A percentile compares a stretch with the other conserved stretches of the same genome.
phyloP scores from a whole-genome alignment of 2,113 vertebrate genomes.

The Megaptera novaeangliae region DNA sequence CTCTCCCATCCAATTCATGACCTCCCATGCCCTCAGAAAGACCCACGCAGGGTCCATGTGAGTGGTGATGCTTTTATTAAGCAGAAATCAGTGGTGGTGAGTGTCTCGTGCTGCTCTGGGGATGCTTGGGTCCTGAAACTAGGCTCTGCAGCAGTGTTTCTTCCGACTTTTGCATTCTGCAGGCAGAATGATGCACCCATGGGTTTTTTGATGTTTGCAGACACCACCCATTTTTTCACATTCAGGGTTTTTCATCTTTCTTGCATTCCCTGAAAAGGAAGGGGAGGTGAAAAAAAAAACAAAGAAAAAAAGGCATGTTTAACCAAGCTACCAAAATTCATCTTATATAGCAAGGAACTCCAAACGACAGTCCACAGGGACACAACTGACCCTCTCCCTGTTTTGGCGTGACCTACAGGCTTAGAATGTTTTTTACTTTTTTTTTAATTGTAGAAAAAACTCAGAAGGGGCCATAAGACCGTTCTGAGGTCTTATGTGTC shows the following conservation, averaged over 20 bases:
- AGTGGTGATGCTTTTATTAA: background rate
- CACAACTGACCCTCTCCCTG: fast-evolving
- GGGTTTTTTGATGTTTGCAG: conserved; percentile 35
- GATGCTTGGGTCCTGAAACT: fast-evolving
- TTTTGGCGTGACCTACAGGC: background rate
- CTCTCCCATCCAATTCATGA: background rate
- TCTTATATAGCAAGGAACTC: fast-evolving
- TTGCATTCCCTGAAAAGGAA: background rate
- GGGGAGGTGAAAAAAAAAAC: background rate
- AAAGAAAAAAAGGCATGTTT: background rate
- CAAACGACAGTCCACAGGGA: background rate
- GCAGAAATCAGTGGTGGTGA: fast-evolving
- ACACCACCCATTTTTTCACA: conserved; percentile 34
- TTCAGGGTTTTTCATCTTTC: background rate
- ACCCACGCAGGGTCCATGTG: fast-evolving
- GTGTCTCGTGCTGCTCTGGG: fast-evolving
- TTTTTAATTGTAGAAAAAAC: background rate
- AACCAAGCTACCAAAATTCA: background rate
- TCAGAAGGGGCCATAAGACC: background rate
- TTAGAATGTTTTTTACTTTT: background rate
- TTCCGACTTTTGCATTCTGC: background rate
- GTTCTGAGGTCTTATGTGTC: too few species aligned
- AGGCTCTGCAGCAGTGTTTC: conserved; percentile 52
- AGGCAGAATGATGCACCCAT: background rate
- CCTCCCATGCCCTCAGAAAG: background rate